Evolutionary conservation across 2,888 invertebrate species (phyloP).

Genomic region (Dryadula phaetusa): DNA sequence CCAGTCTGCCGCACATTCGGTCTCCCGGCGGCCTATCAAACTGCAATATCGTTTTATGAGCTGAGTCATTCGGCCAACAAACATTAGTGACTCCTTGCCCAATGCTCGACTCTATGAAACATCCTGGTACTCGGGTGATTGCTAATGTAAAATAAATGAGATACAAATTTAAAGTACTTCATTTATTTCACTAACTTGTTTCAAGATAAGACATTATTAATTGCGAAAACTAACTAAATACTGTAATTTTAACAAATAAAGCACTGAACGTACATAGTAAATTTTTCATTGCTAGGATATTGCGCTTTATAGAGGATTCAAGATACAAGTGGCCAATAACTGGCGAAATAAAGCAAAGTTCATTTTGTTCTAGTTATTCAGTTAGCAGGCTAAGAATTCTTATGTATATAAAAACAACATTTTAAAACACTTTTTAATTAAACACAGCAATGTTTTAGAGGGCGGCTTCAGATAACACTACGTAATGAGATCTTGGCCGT

Average conservation of each 20-base stretch:
- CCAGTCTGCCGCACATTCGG: conserved; percentile 58
- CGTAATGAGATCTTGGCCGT: conserved; percentile 70
- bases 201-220: conserved; percentile 15
- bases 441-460: conserved; percentile 58
- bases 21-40: conserved; percentile 63
- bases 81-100: conserved; percentile 49
- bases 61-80: conserved; percentile 57
- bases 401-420: conserved; percentile 27
- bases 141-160: conserved; percentile 46
- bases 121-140: conserved; percentile 42
- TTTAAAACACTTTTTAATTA: conserved; percentile 53
- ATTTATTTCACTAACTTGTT: conserved; percentile 18
- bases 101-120: conserved; percentile 40
- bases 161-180: conserved; percentile 18
- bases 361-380: conserved; percentile 56
- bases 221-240: not conserved
- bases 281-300: conserved; percentile 66
- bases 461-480: conserved; percentile 67
- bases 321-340: conserved; percentile 75
- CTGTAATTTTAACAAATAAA: conserved; percentile 15
- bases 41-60: conserved; percentile 69
- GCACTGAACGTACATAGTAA: conserved; percentile 27
- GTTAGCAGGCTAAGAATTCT: conserved; percentile 29
- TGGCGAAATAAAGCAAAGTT: conserved; percentile 58
- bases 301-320: conserved; percentile 70